These are phyloP conservation scores for Esox niger DNA, from an alignment of 2,113 vertebrate genomes.

Conservation along the genomic window DNA sequence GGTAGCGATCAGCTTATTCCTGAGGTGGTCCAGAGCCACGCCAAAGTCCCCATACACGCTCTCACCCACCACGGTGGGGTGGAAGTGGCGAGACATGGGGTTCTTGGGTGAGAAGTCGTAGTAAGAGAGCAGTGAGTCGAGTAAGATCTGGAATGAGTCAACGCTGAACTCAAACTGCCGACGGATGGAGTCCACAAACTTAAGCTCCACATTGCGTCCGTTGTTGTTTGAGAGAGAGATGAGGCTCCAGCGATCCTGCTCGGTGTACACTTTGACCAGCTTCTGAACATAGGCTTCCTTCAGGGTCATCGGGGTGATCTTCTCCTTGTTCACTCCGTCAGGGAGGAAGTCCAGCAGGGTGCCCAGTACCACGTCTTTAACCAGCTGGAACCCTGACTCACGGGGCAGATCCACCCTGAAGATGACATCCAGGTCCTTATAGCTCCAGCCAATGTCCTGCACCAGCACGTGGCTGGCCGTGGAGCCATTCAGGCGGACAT, in stretches of 20 bases:
- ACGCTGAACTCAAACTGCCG: conserved; percentile 98
- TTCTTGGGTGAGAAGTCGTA: conserved; percentile 77
- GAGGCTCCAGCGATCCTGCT: conserved; percentile 94
- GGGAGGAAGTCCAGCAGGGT: conserved; percentile 94
- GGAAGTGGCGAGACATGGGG: conserved; percentile 81
- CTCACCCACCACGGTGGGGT: conserved; percentile 86
- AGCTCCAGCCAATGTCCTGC: conserved; percentile 90
- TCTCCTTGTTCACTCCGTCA: conserved; percentile 90
- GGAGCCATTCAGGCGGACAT: conserved; percentile 92
- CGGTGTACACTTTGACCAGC: conserved; percentile 92
- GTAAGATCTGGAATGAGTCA: conserved; percentile 97
- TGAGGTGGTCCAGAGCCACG: conserved; percentile 85
- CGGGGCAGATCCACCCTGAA: conserved; percentile 88
- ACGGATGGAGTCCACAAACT: conserved; percentile 92
- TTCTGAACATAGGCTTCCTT: conserved; percentile 97
- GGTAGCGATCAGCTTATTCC: conserved; percentile 89
- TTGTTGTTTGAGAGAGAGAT: conserved; percentile 97
- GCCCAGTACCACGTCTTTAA: conserved; percentile 88
- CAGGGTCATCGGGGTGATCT: conserved; percentile 87
- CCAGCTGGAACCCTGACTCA: conserved; percentile 85
- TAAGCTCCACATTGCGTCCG: conserved; percentile 93
- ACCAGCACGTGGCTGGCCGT: conserved; percentile 93
- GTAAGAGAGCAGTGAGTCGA: conserved; percentile 88
- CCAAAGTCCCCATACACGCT: conserved; percentile 93
- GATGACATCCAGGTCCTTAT: conserved; percentile 96